Evolutionary conservation across 2,888 invertebrate species (phyloP).

Genomic region (Hypolimnas misippus): DNA sequence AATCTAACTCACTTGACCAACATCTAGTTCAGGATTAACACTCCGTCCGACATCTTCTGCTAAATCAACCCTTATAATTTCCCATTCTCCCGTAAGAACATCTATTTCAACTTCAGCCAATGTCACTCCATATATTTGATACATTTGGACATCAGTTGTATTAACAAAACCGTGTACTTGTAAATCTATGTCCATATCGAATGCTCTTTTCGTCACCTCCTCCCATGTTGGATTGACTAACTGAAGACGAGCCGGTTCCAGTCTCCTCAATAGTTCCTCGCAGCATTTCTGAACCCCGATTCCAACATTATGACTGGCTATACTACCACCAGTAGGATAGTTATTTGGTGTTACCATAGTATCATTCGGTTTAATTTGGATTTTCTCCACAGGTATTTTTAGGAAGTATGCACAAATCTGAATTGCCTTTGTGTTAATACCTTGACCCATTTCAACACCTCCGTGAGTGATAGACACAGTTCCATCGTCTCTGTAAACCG

Average conservation of each 20-base stretch:
- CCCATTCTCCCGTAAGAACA: constrained; percentile 88
- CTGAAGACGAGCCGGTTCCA: constrained; percentile 72
- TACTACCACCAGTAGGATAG: constrained; percentile 86
- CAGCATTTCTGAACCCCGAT: constrained; percentile 55
- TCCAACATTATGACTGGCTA: constrained; percentile 57
- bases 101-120: constrained; percentile 89
- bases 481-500: constrained; percentile 88
- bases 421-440: constrained; percentile 88
- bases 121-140: constrained; percentile 84
- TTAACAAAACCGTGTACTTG: constrained; percentile 79
- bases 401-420: constrained; percentile 87
- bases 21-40: constrained; percentile 87
- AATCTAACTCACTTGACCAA: constrained; percentile 83
- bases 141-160: constrained; percentile 65
- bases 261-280: constrained; percentile 51
- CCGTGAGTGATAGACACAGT: constrained; percentile 88
- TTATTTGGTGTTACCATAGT: constrained; percentile 86
- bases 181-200: constrained; percentile 76
- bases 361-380: constrained; percentile 86
- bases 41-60: constrained; percentile 88
- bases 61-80: constrained; percentile 86
- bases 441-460: constrained; percentile 92
- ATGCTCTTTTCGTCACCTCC: constrained; percentile 79
- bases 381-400: constrained; percentile 85
- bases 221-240: constrained; percentile 81